Evolutionary conservation across 2,888 invertebrate species (phyloP), one percentile per base, ranked within the genome.

Genomic region (Fabriciana adippe): DNA sequence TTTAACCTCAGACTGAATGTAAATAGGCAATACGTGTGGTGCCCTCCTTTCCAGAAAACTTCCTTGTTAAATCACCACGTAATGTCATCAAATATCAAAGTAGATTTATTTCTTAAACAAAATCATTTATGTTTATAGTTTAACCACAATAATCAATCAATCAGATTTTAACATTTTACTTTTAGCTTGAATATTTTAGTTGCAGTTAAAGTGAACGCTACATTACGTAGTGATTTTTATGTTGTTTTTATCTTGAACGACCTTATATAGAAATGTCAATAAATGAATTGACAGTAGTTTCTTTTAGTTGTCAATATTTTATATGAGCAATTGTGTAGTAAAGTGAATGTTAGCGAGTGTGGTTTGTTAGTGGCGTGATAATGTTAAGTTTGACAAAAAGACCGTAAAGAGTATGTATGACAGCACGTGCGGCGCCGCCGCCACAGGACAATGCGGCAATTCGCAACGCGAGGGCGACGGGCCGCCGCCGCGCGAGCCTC

Each of bases 401-500:
- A 31, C 66, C 55, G 55, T 75, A 66, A 72, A 63, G 66, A 73
- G 54, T 72, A 95, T 95, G 95, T 95, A 95, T 88, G 95, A 95
- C 82, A 94, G 95, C 89, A 93, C 95, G 76, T 95, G 95, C 88
- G 95, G 95, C 82, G 95, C 95, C 72, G 95, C 95, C 71, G 95
- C 95, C 67, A 92, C 92, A 77, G 93, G 93, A 67, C 95, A 95
- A 77, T 95, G 95, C 84, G 94, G 94, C 78, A 93, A 94, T 80
- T 89, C 94, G 64, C 95, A 95, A 83, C 93, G 89, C 75, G 95
- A 95, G 74, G 92, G 93, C 74, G 94, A 94, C 68, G 94, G 93
- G 76, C 88, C 94, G 72, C 93, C 94, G 79, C 90, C 94, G 72
- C 94, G 94, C 74, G 95, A 94, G 76, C 94, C 94, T 64, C 93